Conservation (phyloP, 2,113 vertebrate genomes). For the Rhea pennata region DNA sequence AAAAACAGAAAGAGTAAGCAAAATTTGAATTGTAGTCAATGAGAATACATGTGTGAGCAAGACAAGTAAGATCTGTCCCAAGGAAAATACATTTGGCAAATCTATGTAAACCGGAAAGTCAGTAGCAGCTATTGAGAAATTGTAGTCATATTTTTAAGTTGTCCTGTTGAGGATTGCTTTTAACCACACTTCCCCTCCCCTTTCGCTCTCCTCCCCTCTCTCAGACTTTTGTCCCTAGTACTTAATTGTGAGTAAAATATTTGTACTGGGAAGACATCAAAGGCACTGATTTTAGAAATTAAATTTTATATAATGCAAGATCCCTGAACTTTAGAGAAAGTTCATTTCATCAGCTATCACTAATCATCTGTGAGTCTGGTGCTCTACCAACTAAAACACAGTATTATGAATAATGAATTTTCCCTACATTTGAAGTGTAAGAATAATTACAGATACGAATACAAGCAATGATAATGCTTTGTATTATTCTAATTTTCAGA, state of each 20-base stretch:
- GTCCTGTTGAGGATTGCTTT: conserved; percentile 40
- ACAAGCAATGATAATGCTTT: conserved; percentile 13
- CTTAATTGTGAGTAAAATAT: conserved; percentile 64
- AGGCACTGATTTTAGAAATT: conserved; percentile 62
- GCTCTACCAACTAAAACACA: conserved; percentile 77
- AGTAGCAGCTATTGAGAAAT: conserved; percentile 63
- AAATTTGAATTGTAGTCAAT: neutral
- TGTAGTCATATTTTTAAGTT: conserved; percentile 52
- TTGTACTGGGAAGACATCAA: conserved; percentile 74
- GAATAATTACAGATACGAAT: conserved; percentile 46
- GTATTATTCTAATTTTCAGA: neutral
- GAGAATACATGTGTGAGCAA: conserved; percentile 29
- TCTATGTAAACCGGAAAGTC: conserved; percentile 64
- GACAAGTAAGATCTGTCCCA: conserved; percentile 28
- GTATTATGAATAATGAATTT: conserved; percentile 66
- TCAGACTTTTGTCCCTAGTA: conserved; percentile 42
- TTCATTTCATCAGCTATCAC: conserved; percentile 69
- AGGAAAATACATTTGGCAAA: conserved; percentile 56
- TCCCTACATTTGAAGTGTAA: conserved; percentile 47
- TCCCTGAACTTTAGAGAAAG: conserved; percentile 66
- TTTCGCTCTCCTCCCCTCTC: conserved; percentile 20
- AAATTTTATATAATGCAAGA: conserved; percentile 63
- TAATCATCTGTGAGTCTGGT: conserved; percentile 72
- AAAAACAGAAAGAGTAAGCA: conserved; percentile 23
- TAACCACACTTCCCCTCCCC: conserved; percentile 39